Evolutionary conservation across 2,888 invertebrate genomes (phyloP).

Genomic region (Pyrgus malvae): DNA sequence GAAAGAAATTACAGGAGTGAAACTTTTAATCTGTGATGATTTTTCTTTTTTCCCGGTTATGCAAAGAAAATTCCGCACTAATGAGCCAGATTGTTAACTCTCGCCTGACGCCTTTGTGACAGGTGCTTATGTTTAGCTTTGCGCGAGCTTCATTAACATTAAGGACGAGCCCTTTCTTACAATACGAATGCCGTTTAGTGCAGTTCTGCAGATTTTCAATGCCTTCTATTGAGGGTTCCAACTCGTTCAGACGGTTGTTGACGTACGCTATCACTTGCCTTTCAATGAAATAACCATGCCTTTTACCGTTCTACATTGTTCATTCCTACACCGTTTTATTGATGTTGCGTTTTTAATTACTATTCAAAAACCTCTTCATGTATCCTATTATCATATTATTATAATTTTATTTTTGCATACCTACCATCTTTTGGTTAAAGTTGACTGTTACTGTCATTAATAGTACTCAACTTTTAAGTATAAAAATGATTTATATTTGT

Average conservation of each 20-base stretch:
- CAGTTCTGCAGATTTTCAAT: constrained; percentile 3
- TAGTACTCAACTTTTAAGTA: too few relatives aligned
- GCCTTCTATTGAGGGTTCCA: constrained; percentile 3
- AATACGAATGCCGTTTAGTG: constrained; percentile 17
- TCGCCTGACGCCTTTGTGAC: constrained; percentile 51
- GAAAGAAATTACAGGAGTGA: constrained; percentile 60
- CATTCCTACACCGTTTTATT: too few relatives aligned
- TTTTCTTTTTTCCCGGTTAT: constrained; percentile 55
- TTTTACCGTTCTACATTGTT: too few relatives aligned
- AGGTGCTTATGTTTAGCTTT: constrained; percentile 51
- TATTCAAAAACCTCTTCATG: too few relatives aligned
- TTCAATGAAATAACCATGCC: background rate
- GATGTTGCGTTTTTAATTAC: too few relatives aligned
- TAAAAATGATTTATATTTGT: too few relatives aligned
- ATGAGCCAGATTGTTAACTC: constrained; percentile 67
- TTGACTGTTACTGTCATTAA: too few relatives aligned
- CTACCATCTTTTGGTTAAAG: too few relatives aligned
- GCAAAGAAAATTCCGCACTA: constrained; percentile 59
- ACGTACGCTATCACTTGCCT: background rate
- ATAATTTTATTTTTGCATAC: too few relatives aligned
- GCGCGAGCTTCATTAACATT: constrained; percentile 50
- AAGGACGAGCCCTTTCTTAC: constrained; percentile 33
- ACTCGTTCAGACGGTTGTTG: constrained; percentile 3
- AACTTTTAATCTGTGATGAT: constrained; percentile 59
- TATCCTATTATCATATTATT: too few relatives aligned